A percentile compares a stretch with the other conserved stretches of the same genome.
These are phyloP conservation scores for Phataginus tricuspis DNA, from an alignment of 2,797 vertebrate genomes.

Conservation along the genomic window DNA sequence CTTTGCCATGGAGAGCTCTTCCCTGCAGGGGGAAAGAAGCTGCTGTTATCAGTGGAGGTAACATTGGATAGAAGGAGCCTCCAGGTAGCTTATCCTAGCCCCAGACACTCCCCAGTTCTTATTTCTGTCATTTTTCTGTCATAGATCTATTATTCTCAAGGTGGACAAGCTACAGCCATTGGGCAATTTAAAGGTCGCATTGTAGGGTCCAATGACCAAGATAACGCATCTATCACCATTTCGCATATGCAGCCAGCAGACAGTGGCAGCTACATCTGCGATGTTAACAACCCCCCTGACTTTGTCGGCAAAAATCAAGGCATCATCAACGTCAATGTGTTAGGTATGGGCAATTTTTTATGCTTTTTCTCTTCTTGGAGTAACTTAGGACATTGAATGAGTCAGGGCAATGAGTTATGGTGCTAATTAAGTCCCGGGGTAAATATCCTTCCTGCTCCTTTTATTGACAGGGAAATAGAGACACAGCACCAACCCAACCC, in stretches of 20 bases:
- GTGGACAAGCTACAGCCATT: conserved; percentile 70
- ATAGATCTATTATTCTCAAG: conserved; percentile 86
- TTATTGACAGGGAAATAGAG: conserved; percentile 30
- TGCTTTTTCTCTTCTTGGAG: conserved; percentile 38
- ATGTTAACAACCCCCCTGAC: conserved; percentile 89
- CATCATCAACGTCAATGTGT: conserved; percentile 85
- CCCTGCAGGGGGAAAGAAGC: background rate
- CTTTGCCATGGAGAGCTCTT: background rate
- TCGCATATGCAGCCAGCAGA: conserved; percentile 89
- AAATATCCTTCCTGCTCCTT: conserved; percentile 22
- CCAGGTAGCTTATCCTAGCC: background rate
- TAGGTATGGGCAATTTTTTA: conserved; percentile 84
- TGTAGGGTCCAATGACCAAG: conserved; percentile 81
- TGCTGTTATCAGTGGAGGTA: background rate
- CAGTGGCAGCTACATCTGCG: conserved; percentile 90
- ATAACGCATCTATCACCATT: conserved; percentile 90
- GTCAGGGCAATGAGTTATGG: background rate
- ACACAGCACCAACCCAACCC: background rate
- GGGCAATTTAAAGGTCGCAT: conserved; percentile 85
- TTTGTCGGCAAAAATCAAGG: conserved; percentile 83
- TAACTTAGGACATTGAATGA: conserved; percentile 10
- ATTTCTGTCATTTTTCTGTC: conserved; percentile 73
- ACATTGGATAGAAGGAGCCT: background rate
- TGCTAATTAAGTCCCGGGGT: background rate
- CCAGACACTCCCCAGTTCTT: background rate